Evolutionary conservation across 1,140 invertebrate species (phyloP), one percentile per base, ranked within the genome.

Genomic region (Cyclina sinensis): DNA sequence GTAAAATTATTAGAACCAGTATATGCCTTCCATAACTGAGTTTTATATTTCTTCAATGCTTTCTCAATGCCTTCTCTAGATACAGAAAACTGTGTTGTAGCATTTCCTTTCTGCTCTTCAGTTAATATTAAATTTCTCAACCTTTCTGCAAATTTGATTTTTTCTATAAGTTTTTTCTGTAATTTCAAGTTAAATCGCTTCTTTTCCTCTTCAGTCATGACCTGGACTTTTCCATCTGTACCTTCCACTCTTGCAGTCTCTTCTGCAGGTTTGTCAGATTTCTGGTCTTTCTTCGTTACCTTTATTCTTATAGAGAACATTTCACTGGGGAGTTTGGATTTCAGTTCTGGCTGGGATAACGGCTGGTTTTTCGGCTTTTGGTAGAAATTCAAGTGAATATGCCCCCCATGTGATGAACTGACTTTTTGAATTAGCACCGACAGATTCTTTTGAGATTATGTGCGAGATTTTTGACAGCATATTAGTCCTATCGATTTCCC

Each of bases 241-340:
- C 78, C 65, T 57, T 84, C 82, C 24, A 74, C 78, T 12, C 7
- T 35, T 54, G 16, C 24, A 14, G 65, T 43, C 14, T 65, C 57
- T 12, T 62, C 39, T 18, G 5, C 43, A 73, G 68, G 35, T 2
- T 68, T 84, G 18, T 48, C 27, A 37, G 0, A 3, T 48, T 81
- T 86, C 32, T 90, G 57, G 48, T 65, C 51, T 5, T 62, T 81
- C 32, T 86, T 51, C 46, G 73, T 83, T 3, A 94, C 89, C 32
- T 87, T 82, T 18, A 93, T 90, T 51, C 94, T 57, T 4, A 95
- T 92, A 3, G 94, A 93, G 57, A 89, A 95, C 90, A 94, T 94
- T 57, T 85, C 65, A 5, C 88, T 70, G 27, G 93, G 93, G 11
- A 95, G 90, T 81, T 93, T 94, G 12, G 85, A 82, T 70, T 91